Percentiles rank a stretch among this genome's conserved stretches.
Evolutionary conservation across 2,888 invertebrate genomes (phyloP).

Genomic region (Apotomis capreana): DNA sequence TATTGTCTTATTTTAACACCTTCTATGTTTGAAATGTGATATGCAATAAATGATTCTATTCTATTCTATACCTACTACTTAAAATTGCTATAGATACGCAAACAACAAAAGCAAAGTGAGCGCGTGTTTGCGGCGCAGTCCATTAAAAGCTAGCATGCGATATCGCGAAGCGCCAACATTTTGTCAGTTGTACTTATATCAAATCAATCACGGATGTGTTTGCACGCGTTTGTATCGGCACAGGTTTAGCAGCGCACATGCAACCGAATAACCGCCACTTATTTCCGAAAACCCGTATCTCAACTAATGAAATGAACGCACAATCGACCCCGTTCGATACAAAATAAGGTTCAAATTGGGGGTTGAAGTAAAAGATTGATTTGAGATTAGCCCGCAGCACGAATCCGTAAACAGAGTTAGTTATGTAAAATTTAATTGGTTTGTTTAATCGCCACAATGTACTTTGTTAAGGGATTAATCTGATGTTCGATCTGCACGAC

Average conservation of each 20-base stretch:
- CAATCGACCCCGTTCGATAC: not conserved
- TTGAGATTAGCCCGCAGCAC: not conserved
- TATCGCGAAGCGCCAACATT: constrained; percentile 64
- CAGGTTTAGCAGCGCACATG: constrained; percentile 52
- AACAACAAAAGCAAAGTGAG: constrained; percentile 36
- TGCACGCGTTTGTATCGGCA: constrained; percentile 53
- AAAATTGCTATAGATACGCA: constrained; percentile 16
- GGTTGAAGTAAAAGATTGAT: not conserved
- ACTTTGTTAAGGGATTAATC: constrained; percentile 28
- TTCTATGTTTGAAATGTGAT: too few relatives aligned
- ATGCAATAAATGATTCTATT: too few relatives aligned
- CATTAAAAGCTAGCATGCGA: constrained; percentile 66
- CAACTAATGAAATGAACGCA: not conserved
- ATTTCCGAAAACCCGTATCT: constrained; percentile 5
- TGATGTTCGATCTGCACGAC: constrained; percentile 2
- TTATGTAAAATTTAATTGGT: constrained; percentile 41
- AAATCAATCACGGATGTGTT: constrained; percentile 65
- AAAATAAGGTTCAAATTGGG: not conserved
- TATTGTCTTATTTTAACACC: too few relatives aligned
- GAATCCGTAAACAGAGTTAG: constrained; percentile 35
- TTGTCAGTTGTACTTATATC: constrained; percentile 71
- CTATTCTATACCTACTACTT: not conserved
- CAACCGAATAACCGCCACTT: constrained; percentile 44
- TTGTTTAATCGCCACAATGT: constrained; percentile 36
- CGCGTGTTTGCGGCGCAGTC: constrained; percentile 58